Conservation (phyloP, 2,113 vertebrate species). For the Grantiella picta region DNA sequence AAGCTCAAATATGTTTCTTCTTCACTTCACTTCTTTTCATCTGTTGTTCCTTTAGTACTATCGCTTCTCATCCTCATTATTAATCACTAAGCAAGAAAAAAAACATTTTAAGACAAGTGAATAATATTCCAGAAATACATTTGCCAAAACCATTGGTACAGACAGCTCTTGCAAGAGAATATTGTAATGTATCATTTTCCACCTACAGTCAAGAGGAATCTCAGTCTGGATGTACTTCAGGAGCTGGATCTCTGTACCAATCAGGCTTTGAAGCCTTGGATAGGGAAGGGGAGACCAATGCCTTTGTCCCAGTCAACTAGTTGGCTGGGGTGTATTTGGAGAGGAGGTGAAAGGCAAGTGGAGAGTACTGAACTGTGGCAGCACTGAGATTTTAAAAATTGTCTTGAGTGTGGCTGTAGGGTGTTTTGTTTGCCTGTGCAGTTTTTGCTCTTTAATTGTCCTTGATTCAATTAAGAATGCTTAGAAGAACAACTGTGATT, state of each 20-base stretch:
- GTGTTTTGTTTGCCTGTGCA: background rate
- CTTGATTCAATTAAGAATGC: background rate
- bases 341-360: background rate
- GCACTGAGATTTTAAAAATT: background rate
- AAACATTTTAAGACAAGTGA: background rate
- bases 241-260: background rate
- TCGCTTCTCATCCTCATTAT: background rate
- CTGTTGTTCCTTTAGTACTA: background rate
- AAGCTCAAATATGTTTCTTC: background rate
- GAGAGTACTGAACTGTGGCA: background rate
- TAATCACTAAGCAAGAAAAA: background rate
- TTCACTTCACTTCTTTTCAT: background rate
- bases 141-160: background rate
- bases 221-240: background rate
- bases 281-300: background rate
- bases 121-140: background rate
- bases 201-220: background rate
- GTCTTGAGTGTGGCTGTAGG: background rate
- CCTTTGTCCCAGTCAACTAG: background rate
- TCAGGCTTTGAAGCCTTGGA: background rate
- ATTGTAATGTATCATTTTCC: background rate
- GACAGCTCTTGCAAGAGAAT: background rate
- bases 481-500: background rate
- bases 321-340: rapidly evolving
- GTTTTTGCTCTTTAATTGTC: background rate